Base-by-base conservation (phyloP, 2,113 vertebrate genomes). In the Dicerorhinus sumatrensis region DNA sequence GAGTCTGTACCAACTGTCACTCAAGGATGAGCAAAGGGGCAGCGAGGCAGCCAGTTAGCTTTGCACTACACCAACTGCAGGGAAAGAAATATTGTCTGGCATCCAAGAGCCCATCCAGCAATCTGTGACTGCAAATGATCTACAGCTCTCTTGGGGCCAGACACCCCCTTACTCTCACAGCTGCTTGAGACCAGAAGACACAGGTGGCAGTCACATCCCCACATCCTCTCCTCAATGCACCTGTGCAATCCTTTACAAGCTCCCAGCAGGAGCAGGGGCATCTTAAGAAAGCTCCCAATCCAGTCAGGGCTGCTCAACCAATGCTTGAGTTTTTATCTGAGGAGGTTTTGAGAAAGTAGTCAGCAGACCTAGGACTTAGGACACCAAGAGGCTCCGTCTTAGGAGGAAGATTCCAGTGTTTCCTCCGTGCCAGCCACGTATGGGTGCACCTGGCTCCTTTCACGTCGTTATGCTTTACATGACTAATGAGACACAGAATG, bases 141-240 rank as follows among this genome's bases (percentile, higher is more conserved):
- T 93, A 95, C 89, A 95, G 87, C 96, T 98, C 96, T 92, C 98
- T 94, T 93, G 83, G 86, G 94, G 91, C 76, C 88, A 76, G 85
- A 21, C 16, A 54, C 33, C 51, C 36, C 42, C 39, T 96, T 95
- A 72, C 51, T 92, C 94, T 75, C 81, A 95, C 91, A 98, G 98
- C 98, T 98, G 98, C 86, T 95, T 96, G 96, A 94, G 97, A 98
- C 97, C 97, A 96, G 96, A 98, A 97, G 97, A 98, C 96, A 97
- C 98, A 98, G 98, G 98, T 98, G 98, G 98, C 94, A 96, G 62
- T 96, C 85, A 89, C 2, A 96, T 94, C 58, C 96, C 95, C 42
- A 42, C 42, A 42, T 42, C 42, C 39, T 65, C 94, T 97, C 96
- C 97, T 92, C 91, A 92, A 97, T 98, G 97, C 96, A 98, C 96